A percentile compares a stretch with the other conserved stretches of the same genome.
Conservation (phyloP, 1,140 invertebrate species). For the Hydropsyche tenuis region DNA sequence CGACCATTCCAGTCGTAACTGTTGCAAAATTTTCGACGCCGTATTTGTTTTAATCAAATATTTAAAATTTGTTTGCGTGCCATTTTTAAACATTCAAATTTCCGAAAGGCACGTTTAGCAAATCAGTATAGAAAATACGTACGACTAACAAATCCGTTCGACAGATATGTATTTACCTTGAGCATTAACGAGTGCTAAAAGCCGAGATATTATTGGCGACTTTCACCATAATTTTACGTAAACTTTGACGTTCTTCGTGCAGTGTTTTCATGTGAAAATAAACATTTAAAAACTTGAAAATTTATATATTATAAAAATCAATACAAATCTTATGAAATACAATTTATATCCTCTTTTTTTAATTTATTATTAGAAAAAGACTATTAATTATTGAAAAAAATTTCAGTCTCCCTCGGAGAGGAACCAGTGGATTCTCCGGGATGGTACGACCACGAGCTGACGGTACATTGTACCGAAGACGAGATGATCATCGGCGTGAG, state of each 20-base stretch:
- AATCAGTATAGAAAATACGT: too few species aligned
- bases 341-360: neutral
- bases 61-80: too few species aligned
- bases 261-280: too few species aligned
- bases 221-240: neutral
- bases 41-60: too few species aligned
- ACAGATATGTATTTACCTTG: too few species aligned
- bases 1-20: too few species aligned
- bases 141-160: too few species aligned
- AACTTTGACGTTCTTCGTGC: neutral
- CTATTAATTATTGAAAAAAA: neutral
- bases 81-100: too few species aligned
- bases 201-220: neutral
- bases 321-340: neutral
- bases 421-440: constrained; percentile 39
- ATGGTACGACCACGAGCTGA: constrained; percentile 44
- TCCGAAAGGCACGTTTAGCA: too few species aligned
- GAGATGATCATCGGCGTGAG: constrained; percentile 46
- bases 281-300: too few species aligned
- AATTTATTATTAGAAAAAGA: neutral
- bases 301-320: neutral
- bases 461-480: constrained; percentile 45
- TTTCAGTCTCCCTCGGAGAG: constrained; percentile 36
- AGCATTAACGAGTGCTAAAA: too few species aligned
- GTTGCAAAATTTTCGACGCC: too few species aligned